Percentiles rank a stretch among this genome's conserved stretches.
Conservation (phyloP, 2,113 vertebrate genomes). For the Sciurus niger region DNA sequence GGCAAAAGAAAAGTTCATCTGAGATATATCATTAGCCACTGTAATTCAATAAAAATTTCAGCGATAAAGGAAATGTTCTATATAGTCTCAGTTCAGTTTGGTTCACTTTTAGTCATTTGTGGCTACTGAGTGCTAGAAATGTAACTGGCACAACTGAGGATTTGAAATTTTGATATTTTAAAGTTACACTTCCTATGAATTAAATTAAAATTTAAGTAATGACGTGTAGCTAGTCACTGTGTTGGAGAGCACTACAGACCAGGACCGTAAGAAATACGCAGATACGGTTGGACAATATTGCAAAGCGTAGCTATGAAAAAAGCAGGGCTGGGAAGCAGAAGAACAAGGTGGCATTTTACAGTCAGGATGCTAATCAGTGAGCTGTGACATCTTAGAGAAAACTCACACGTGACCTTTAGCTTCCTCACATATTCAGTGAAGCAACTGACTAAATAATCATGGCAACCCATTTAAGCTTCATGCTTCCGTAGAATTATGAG, state of each 20-base stretch:
- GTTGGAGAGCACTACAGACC: background rate
- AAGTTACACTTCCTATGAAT: background rate
- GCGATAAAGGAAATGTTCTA: background rate
- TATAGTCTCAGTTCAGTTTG: background rate
- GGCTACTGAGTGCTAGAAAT: background rate
- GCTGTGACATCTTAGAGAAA: background rate
- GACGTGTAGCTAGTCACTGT: background rate
- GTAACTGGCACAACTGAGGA: background rate
- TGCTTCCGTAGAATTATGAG: background rate
- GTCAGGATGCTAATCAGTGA: background rate
- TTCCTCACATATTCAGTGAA: background rate
- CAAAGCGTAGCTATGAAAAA: background rate
- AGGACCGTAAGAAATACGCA: background rate
- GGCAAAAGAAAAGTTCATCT: background rate
- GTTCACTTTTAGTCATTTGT: background rate
- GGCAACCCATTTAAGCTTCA: background rate
- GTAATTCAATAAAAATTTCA: background rate
- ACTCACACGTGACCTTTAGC: accelerated
- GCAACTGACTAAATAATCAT: background rate
- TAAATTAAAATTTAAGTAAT: conserved; percentile 15
- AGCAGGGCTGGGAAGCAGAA: background rate
- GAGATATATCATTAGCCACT: background rate
- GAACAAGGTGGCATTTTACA: background rate
- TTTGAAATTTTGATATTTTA: background rate
- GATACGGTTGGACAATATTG: background rate